A percentile compares a stretch with the other conserved stretches of the same genome.
Evolutionary conservation across 2,797 vertebrate genomes (phyloP).

Genomic region (Anableps anableps): DNA sequence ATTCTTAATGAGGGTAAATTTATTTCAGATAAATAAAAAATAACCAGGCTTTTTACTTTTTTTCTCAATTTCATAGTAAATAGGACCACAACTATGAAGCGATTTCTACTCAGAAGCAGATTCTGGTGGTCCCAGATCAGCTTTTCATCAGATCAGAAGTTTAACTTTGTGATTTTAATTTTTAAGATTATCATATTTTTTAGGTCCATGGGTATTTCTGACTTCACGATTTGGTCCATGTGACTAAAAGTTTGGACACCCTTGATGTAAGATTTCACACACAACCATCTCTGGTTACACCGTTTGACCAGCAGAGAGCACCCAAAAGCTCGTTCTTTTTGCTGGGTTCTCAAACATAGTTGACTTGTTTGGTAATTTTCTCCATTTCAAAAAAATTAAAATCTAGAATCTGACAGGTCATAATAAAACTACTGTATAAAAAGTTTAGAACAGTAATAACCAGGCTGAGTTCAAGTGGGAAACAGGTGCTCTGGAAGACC

Average conservation of each 20-base stretch:
- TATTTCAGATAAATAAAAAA: no score
- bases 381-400: neutral
- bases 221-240: neutral
- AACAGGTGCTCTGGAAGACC: neutral
- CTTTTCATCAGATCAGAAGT: no score
- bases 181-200: no score
- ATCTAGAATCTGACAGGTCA: neutral
- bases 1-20: no score
- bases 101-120: no score
- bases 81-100: no score
- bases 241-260: neutral
- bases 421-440: neutral
- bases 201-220: no score
- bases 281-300: neutral
- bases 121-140: no score
- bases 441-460: neutral
- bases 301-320: conserved; percentile 7
- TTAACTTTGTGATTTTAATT: no score
- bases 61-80: no score
- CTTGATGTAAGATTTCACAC: neutral
- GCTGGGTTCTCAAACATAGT: neutral
- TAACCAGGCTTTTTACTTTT: no score
- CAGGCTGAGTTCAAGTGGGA: neutral
- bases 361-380: neutral
- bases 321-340: neutral